phyloP scores from a whole-genome alignment of 2,113 vertebrate species.

The Perccottus glenii region DNA sequence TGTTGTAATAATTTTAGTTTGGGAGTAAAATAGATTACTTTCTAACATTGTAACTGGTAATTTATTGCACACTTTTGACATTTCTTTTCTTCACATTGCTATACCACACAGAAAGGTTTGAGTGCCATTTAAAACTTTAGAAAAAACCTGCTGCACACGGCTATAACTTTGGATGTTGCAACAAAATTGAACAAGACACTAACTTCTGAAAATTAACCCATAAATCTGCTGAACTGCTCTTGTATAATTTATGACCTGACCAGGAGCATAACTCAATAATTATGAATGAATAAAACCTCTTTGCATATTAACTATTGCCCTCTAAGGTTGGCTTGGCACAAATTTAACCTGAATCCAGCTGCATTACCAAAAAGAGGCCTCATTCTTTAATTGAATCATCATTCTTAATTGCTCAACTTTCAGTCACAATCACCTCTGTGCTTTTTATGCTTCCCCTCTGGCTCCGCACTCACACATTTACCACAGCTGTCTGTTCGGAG shows the following conservation, averaged over 20 bases:
- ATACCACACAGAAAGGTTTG: background rate
- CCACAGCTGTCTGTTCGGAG: constrained; percentile 36
- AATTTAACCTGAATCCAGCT: background rate
- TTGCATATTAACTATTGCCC: background rate
- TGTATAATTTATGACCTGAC: background rate
- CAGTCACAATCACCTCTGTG: constrained; percentile 24
- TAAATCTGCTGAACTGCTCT: background rate
- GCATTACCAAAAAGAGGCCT: background rate
- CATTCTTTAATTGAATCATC: constrained; percentile 10
- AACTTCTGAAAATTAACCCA: background rate
- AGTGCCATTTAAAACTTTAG: background rate
- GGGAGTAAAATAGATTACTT: too few species aligned
- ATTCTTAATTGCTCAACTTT: constrained; percentile 22
- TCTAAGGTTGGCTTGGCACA: background rate
- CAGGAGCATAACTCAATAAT: background rate
- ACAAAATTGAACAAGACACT: background rate
- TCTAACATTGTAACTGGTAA: background rate
- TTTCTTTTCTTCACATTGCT: background rate
- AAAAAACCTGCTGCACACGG: background rate
- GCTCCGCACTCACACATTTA: constrained; percentile 49
- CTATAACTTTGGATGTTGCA: background rate
- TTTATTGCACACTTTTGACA: background rate
- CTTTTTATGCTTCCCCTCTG: constrained; percentile 32
- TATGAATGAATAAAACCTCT: background rate
- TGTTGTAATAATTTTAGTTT: too few species aligned